Evolutionary conservation across 2,797 vertebrate species (phyloP), one percentile per base, ranked within the genome.

Genomic region (Anguilla marmorata): DNA sequence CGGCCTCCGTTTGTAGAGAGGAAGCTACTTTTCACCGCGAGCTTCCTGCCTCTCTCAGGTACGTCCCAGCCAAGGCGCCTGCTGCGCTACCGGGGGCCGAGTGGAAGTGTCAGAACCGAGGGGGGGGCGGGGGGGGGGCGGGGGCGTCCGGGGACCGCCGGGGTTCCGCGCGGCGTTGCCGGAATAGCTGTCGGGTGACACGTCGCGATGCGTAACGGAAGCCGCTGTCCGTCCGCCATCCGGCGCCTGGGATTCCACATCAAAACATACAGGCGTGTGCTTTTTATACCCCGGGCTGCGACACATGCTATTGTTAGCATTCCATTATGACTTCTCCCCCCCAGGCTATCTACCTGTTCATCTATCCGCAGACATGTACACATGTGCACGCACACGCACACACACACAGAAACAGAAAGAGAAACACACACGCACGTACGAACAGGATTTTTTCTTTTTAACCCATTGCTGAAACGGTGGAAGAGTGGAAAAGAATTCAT

Each of bases 11-110:
- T 79, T 54, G 86, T 58, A 56, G 48, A 56, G 69, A 33, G 86
- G 66, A 87, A 87, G 69, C 45, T 79, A 2, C 24, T 52, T 87
- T 87, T 87, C 86, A 52, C 86, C 24, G 52, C 74, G 14, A 33
- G 69, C 30, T 87, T 87, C 86, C 86, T 76, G 74, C 27, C 27
- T 2, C 72, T 16, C 72, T 33, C 63, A 87, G 72, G 86, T 87
- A 80, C 76, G 50, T 80, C 37, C 76, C 76, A 80, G 76, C 37
- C 3, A 3, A 5, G 76, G 33, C 27, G 72, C 1, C 72, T 16
- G 72, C 72, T 16, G 2, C 12, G 72, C 9, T 16, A 74, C 9
- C 11, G 69, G 6, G 33, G 37, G 33, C 74, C 30, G 33, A 5
- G 37, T 74, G 74, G 72, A 76, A 76, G 33, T 45, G 33, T 45